A percentile compares a stretch with the other conserved stretches of the same genome.
These are phyloP conservation scores for Tragelaphus scriptus DNA, from an alignment of 2,113 vertebrate species.

Conservation along the genomic window DNA sequence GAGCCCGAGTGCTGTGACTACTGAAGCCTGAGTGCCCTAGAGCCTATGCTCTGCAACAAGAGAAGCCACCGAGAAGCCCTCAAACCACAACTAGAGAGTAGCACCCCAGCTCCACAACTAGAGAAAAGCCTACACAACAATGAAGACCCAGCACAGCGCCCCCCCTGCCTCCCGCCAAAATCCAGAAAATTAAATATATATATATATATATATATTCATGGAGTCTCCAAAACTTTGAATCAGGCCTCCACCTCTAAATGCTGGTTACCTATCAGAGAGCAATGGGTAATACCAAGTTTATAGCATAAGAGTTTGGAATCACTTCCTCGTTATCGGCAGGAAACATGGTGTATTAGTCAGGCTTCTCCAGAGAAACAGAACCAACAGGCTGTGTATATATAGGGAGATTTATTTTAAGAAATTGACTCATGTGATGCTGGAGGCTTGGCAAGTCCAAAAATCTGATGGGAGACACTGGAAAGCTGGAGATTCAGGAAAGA, in stretches of 20 bases:
- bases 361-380: not conserved
- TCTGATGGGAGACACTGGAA: not conserved
- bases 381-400: not conserved
- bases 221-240: not conserved
- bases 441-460: not conserved
- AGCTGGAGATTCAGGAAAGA: not conserved
- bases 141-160: not conserved
- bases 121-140: accelerated
- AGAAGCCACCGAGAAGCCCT: not conserved
- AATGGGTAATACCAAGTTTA: not conserved
- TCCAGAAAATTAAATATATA: not conserved
- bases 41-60: not conserved
- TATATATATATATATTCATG: not conserved
- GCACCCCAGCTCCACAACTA: not conserved
- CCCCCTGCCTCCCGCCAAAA: accelerated
- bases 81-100: not conserved
- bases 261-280: not conserved
- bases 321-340: not conserved
- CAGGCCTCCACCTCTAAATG: not conserved
- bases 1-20: not conserved
- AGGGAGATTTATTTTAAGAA: not conserved
- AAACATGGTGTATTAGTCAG: not conserved
- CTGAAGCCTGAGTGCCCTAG: not conserved
- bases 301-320: not conserved
- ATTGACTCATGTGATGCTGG: not conserved